A percentile compares a stretch with the other conserved stretches of the same genome.
phyloP scores from a whole-genome alignment of 2,113 vertebrate species.

The Atractosteus spatula region DNA sequence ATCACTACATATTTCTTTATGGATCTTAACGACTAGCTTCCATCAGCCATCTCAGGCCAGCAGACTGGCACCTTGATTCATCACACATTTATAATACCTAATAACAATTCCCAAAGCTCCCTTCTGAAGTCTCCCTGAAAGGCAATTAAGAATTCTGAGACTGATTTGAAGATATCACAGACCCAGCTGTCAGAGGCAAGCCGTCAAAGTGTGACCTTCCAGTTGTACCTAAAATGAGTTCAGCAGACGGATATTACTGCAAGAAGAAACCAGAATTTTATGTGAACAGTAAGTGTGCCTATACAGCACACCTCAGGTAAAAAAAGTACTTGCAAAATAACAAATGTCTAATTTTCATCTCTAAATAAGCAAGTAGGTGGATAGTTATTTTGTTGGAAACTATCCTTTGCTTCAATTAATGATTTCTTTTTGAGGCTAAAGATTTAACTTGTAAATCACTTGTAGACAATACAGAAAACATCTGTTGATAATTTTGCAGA shows the following conservation, averaged over 20 bases:
- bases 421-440: no score
- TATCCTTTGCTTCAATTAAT: no score
- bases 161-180: not conserved
- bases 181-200: not conserved
- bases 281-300: no score
- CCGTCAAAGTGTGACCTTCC: not conserved
- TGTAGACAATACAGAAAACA: no score
- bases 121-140: not conserved
- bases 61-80: conserved; percentile 10
- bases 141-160: not conserved
- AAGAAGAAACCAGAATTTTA: no score
- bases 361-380: no score
- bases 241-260: not conserved
- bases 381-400: no score
- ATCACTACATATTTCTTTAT: conserved; percentile 7
- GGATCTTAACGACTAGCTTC: conserved; percentile 8
- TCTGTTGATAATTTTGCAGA: no score
- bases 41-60: not conserved
- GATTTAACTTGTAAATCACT: no score
- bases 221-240: not conserved
- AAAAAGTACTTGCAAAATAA: no score
- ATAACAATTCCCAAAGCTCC: not conserved
- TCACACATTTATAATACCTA: conserved; percentile 14
- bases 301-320: no score
- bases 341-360: no score